Conservation (phyloP, 1,140 invertebrate species). For the Gryon sp. region DNA sequence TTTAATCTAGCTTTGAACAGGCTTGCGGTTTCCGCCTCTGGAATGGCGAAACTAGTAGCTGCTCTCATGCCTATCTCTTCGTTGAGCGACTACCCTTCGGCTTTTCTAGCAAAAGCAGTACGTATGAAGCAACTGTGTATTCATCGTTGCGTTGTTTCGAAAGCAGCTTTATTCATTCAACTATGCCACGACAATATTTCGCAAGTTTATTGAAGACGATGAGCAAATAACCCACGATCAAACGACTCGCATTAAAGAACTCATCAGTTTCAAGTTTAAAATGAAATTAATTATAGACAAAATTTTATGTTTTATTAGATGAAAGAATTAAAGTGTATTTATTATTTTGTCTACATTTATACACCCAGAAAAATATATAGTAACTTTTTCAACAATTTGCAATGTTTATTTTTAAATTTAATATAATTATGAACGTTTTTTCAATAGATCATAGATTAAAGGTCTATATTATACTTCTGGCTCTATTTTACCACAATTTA, state of each 20-base stretch:
- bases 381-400: too few species aligned
- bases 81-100: constrained; percentile 59
- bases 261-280: too few species aligned
- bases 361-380: too few species aligned
- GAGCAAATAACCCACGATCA: constrained; percentile 54
- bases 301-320: too few species aligned
- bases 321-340: too few species aligned
- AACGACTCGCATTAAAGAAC: constrained; percentile 1
- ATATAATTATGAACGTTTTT: too few species aligned
- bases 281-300: too few species aligned
- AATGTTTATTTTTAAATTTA: too few species aligned
- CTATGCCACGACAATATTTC: constrained; percentile 63
- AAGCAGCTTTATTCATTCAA: constrained; percentile 62
- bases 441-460: too few species aligned
- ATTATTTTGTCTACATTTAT: too few species aligned
- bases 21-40: constrained; percentile 77
- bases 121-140: constrained; percentile 53
- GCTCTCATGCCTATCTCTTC: constrained; percentile 64
- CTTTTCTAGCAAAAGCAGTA: constrained; percentile 50
- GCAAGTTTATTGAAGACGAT: constrained; percentile 57
- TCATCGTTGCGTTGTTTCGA: constrained; percentile 44
- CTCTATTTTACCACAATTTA: too few species aligned
- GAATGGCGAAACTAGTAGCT: constrained; percentile 72
- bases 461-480: too few species aligned
- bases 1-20: constrained; percentile 80